These are phyloP conservation scores for Cosmia trapezina DNA, from an alignment of 2,888 invertebrate genomes.

Conservation along the genomic window DNA sequence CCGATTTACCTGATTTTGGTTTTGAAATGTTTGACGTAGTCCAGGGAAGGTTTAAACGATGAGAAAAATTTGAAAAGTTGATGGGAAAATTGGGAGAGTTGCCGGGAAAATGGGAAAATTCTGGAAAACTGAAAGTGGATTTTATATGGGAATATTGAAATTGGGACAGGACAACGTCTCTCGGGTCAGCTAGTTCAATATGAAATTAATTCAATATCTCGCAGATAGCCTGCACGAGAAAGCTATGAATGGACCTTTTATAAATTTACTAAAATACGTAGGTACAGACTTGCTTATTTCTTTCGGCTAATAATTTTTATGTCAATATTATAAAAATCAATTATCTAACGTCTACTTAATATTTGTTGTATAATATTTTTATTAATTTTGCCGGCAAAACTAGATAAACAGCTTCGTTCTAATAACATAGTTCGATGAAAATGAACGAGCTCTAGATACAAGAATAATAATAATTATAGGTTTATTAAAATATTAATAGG, in stretches of 20 bases:
- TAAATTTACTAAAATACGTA: neutral
- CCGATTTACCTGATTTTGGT: too few relatives aligned
- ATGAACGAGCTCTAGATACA: conserved; percentile 18
- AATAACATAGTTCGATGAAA: conserved; percentile 20
- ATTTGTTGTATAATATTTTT: conserved; percentile 34
- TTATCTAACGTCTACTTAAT: conserved; percentile 38
- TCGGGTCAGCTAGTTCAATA: too few relatives aligned
- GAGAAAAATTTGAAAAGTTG: too few relatives aligned
- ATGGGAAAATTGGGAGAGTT: too few relatives aligned
- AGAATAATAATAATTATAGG: conserved; percentile 12
- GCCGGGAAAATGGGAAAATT: too few relatives aligned
- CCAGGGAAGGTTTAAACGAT: too few relatives aligned
- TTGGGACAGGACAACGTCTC: too few relatives aligned
- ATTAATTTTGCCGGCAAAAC: conserved; percentile 19
- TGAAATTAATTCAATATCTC: too few relatives aligned
- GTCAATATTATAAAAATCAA: conserved; percentile 30
- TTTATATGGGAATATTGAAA: too few relatives aligned
- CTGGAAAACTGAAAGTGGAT: too few relatives aligned
- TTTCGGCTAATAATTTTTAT: conserved; percentile 28
- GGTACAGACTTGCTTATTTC: conserved; percentile 19
- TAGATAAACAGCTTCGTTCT: conserved; percentile 15
- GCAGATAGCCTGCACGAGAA: too few relatives aligned
- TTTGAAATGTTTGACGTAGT: too few relatives aligned
- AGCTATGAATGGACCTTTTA: neutral
- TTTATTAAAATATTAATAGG: neutral